A percentile compares a stretch with the other conserved stretches of the same genome.
phyloP scores from a whole-genome alignment of 2,113 vertebrate species.

The Tinamus guttatus region DNA sequence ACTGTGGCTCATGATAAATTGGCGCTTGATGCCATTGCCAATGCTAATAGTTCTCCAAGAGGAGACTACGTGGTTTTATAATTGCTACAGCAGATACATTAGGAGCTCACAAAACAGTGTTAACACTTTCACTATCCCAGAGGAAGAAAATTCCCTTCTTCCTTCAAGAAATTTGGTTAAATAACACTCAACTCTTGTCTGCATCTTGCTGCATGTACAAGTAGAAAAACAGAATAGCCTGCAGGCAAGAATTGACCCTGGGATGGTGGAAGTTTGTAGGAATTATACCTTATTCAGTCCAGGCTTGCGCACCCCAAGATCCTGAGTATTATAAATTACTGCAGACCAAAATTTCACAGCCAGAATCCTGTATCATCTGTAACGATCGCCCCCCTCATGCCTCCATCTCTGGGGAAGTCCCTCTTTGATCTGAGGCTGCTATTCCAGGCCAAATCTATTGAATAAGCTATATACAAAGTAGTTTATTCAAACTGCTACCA shows the following conservation, averaged over 20 bases:
- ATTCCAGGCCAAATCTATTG: neutral
- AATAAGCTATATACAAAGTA: neutral
- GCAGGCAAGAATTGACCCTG: neutral
- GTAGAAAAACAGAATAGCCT: neutral
- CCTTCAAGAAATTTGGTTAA: neutral
- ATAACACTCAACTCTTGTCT: neutral
- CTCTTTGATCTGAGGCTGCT: neutral
- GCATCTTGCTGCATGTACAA: neutral
- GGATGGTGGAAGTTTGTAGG: neutral
- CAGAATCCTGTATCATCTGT: neutral
- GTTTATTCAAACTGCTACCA: neutral
- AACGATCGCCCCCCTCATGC: neutral
- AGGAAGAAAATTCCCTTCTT: neutral
- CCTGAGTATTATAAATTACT: neutral
- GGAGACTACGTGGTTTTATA: constrained; percentile 16
- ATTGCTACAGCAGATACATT: constrained; percentile 32
- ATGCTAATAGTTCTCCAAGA: constrained; percentile 32
- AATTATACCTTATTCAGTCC: neutral
- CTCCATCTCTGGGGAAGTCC: neutral
- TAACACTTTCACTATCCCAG: neutral
- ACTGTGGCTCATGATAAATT: constrained; percentile 44
- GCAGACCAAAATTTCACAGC: constrained; percentile 1
- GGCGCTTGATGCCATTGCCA: constrained; percentile 32
- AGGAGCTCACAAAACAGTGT: neutral
- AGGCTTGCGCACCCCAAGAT: neutral